phyloP scores from a whole-genome alignment of 2,888 invertebrate species.

The Odiellus spinosus region DNA sequence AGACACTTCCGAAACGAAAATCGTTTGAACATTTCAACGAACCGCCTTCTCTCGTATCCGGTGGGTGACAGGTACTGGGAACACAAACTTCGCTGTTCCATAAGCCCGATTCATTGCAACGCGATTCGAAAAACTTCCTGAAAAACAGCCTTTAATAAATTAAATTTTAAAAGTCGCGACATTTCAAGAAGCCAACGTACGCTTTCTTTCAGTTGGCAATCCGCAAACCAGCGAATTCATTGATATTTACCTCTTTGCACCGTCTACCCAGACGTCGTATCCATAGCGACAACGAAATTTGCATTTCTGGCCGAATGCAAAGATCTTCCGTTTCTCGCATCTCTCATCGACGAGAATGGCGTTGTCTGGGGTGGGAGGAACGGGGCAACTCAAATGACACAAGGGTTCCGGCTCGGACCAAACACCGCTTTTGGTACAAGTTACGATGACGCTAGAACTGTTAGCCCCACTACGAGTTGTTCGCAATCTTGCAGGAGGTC shows the following conservation, averaged over 20 bases:
- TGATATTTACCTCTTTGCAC: too few relatives aligned
- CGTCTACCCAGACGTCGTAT: neutral
- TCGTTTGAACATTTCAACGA: neutral
- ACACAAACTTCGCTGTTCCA: slow-evolving; percentile 1
- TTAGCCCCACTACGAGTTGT: neutral
- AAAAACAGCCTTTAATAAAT: too few relatives aligned
- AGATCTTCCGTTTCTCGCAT: neutral
- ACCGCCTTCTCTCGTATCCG: neutral
- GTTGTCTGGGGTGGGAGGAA: neutral
- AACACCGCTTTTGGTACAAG: neutral
- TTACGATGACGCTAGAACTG: neutral
- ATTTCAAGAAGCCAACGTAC: too few relatives aligned
- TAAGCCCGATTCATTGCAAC: neutral
- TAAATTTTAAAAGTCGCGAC: too few relatives aligned
- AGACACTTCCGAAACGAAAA: neutral
- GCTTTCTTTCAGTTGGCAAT: too few relatives aligned
- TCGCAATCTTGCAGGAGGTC: slow-evolving; percentile 2
- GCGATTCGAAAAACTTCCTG: neutral
- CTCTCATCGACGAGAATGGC: neutral
- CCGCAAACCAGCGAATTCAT: too few relatives aligned
- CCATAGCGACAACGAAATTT: slow-evolving; percentile 2
- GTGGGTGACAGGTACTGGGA: neutral
- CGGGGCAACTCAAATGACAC: slow-evolving; percentile 1
- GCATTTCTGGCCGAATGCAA: slow-evolving; percentile 1
- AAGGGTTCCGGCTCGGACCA: slow-evolving; percentile 1